Evolutionary conservation across 2,113 vertebrate species (phyloP), one percentile per base, ranked within the genome.

Genomic region (Diphyllodes magnificus): DNA sequence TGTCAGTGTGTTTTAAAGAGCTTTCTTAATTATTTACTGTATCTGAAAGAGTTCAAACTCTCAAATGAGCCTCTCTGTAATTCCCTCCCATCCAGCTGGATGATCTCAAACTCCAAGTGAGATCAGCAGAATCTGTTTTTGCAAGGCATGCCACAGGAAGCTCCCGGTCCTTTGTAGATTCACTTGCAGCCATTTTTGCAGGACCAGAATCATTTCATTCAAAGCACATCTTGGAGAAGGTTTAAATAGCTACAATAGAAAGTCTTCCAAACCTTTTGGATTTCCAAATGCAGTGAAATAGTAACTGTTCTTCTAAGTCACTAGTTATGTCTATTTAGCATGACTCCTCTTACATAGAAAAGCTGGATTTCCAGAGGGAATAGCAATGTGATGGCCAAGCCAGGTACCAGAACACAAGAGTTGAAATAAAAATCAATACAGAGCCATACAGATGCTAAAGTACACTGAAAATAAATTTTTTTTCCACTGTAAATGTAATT

Each of bases 401-500:
- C 73, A 75, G 90, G 16, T 40, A 95, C 63, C 45, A 95, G 86
- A 86, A 94, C 84, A 78, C 0, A 5, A 83, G 71, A 76, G 90
- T 28, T 82, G 80, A 96, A 97, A 96, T 60, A 94, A 96, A 97
- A 97, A 97, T 97, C 97, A 96, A 97, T 94, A 78, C 42, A 61
- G 77, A 82, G 40, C 65, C 76, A 82, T 86, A 80, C 77, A 92
- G 88, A 97, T 83, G 75, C 54, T 90, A 89, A 94, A 97, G 86
- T 72, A 96, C 77, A 80, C 72, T 82, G 85, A 90, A 98, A 97
- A 97, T 95, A 97, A 97, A 97, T 96, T 96, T 96, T 73, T 70
- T 96, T 95, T 85, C 64, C 80, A 93, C 97, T 91, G 91, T 97
- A 98, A 97, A 95, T 96, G 95, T 96, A 97, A 97, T 98, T 97